Conservation (phyloP, 2,113 vertebrate genomes). For the Nipponia nippon region DNA sequence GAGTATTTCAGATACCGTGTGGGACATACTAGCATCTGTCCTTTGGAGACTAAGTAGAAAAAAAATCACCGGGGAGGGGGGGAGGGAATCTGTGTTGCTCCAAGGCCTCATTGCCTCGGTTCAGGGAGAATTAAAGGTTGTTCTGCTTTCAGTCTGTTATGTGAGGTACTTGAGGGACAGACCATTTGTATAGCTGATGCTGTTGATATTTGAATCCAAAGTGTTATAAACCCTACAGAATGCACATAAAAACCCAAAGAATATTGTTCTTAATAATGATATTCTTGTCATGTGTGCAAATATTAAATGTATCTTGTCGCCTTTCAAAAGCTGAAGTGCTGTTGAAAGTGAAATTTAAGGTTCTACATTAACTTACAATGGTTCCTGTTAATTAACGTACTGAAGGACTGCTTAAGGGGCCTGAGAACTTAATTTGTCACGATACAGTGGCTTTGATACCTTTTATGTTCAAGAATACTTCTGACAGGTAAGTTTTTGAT, state of each 20-base stretch:
- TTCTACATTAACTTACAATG: slow-evolving; percentile 52
- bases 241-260: slow-evolving; percentile 89
- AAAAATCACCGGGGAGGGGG: rapidly evolving
- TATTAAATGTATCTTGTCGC: slow-evolving; percentile 83
- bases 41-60: background rate
- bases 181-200: background rate
- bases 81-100: background rate
- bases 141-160: background rate
- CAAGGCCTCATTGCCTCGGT: rapidly evolving
- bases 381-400: background rate
- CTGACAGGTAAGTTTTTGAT: background rate
- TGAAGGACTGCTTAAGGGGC: background rate
- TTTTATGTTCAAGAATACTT: background rate
- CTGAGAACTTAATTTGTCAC: background rate
- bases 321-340: slow-evolving; percentile 82
- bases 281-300: slow-evolving; percentile 81
- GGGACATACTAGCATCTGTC: background rate
- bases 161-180: background rate
- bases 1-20: background rate
- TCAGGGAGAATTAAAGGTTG: background rate
- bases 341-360: slow-evolving; percentile 86
- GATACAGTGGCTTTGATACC: background rate
- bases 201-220: background rate
- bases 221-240: background rate
- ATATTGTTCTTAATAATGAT: slow-evolving; percentile 57